Evolutionary conservation across 37 sponge, comb jelly and placozoan species (phyloP).

Genomic region (Bolinopsis microptera): DNA sequence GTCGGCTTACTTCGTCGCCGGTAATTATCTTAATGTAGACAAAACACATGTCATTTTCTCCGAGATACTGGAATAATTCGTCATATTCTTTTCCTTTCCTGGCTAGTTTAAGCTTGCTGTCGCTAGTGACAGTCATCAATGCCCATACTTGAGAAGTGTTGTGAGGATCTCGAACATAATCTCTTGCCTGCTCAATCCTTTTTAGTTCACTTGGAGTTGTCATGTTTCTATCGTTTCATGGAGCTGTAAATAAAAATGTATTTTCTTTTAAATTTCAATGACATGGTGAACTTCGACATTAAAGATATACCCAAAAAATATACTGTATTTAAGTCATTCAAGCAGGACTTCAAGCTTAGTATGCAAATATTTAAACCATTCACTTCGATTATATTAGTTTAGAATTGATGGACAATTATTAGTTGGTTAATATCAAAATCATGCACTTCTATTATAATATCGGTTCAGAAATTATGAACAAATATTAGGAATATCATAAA

Average conservation of each 20-base stretch:
- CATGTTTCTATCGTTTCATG: background rate
- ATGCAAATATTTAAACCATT: no score
- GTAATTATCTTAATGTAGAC: constrained; percentile 9
- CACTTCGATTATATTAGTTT: no score
- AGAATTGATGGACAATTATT: no score
- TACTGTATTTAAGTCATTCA: no score
- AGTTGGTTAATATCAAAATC: no score
- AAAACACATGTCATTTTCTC: background rate
- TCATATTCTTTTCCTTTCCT: constrained; percentile 43
- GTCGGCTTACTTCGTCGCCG: constrained; percentile 24
- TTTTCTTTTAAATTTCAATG: background rate
- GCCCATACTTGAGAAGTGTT: constrained; percentile 24
- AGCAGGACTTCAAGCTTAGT: no score
- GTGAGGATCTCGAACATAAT: constrained; percentile 24
- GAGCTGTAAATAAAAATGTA: background rate
- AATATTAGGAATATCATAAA: no score
- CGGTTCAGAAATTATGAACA: no score
- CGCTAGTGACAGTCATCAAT: background rate
- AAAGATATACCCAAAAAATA: no score
- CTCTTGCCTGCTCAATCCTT: constrained; percentile 22
- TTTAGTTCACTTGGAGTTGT: background rate
- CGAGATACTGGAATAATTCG: background rate
- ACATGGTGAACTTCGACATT: no score
- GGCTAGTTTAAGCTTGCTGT: background rate
- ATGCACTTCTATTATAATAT: no score